Conservation (phyloP, 2,888 invertebrate genomes). For the Eristalinus aeneus region DNA sequence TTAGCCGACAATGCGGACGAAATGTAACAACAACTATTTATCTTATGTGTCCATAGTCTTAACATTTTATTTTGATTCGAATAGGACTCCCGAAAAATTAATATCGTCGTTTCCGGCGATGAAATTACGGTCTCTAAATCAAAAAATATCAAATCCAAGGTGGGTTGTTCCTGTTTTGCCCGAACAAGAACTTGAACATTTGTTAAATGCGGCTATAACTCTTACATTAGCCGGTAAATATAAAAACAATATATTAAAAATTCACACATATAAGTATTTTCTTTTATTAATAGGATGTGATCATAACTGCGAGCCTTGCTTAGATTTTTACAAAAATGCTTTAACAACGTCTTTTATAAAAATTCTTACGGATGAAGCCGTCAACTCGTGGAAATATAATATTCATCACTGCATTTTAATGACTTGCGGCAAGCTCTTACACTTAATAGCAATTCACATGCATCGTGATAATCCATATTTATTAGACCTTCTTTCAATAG, state of each 20-base stretch:
- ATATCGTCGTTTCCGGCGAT: constrained; percentile 88
- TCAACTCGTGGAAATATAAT: constrained; percentile 98
- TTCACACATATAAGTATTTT: neutral
- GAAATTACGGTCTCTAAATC: constrained; percentile 93
- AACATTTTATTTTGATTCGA: constrained; percentile 37
- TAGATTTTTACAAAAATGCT: constrained; percentile 96
- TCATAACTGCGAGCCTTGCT: constrained; percentile 93
- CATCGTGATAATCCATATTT: constrained; percentile 94
- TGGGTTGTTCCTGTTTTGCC: constrained; percentile 99
- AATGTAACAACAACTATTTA: constrained; percentile 24
- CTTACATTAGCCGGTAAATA: constrained; percentile 89
- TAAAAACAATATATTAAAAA: neutral
- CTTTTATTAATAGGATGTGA: constrained; percentile 86
- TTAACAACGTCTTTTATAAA: constrained; percentile 97
- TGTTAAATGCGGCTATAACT: constrained; percentile 93
- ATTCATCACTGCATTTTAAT: constrained; percentile 97
- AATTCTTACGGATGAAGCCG: constrained; percentile 98
- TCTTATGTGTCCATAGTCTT: neutral
- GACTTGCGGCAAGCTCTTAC: constrained; percentile 95
- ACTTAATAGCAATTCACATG: constrained; percentile 95
- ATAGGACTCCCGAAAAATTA: constrained; percentile 79
- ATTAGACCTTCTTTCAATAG: constrained; percentile 94
- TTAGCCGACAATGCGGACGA: constrained; percentile 42
- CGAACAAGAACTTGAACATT: constrained; percentile 96
- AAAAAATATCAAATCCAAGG: constrained; percentile 96